A percentile compares a stretch with the other conserved stretches of the same genome.
phyloP scores from a whole-genome alignment of 1,140 invertebrate species.

The Bacillus rossius region DNA sequence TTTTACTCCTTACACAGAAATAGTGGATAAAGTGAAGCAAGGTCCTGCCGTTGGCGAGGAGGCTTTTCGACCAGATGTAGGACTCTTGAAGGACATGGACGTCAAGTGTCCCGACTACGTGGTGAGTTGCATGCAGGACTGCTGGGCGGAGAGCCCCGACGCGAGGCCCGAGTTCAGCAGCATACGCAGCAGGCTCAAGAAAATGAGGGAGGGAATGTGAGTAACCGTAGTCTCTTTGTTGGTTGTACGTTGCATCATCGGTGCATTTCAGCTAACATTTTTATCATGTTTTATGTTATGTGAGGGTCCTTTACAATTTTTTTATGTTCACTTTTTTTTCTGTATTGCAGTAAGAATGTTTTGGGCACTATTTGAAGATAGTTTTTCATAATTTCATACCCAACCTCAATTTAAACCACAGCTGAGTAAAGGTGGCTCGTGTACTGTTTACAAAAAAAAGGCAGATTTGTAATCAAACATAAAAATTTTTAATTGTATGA shows the following conservation, averaged over 20 bases:
- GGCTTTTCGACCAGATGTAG: conserved; percentile 71
- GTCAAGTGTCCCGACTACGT: conserved; percentile 69
- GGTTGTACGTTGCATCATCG: not conserved
- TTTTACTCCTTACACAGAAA: conserved; percentile 50
- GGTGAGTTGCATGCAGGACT: conserved; percentile 70
- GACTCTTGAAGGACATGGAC: conserved; percentile 56
- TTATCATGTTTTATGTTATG: too few relatives aligned
- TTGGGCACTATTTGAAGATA: not conserved
- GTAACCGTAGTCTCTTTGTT: conserved; percentile 28
- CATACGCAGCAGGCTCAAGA: conserved; percentile 72
- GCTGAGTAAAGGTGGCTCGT: too few relatives aligned
- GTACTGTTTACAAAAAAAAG: too few relatives aligned
- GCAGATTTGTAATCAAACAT: too few relatives aligned
- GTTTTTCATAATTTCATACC: not conserved
- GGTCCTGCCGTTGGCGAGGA: conserved; percentile 54
- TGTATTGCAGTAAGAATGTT: not conserved
- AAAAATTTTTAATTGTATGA: too few relatives aligned
- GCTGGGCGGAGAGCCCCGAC: conserved; percentile 81
- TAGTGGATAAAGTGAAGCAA: conserved; percentile 71
- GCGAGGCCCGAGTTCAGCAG: conserved; percentile 72
- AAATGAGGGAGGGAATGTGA: conserved; percentile 80
- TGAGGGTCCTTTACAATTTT: not conserved
- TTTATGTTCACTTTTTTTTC: not conserved
- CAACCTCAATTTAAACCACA: too few relatives aligned
- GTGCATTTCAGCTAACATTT: not conserved